Conservation (phyloP, 64 coral and sea anemone species). For the Trachythela sp. region DNA sequence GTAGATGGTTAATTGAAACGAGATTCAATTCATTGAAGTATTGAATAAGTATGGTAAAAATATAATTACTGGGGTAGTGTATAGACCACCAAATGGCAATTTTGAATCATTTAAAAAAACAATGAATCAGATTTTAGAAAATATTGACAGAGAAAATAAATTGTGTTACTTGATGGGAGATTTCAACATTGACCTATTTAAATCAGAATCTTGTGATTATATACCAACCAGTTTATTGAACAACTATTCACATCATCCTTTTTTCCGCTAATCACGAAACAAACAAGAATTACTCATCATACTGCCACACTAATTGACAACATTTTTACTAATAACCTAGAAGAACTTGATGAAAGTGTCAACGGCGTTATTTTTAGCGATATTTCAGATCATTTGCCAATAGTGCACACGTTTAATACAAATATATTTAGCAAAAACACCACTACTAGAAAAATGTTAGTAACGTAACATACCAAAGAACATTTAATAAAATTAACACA, state of each 20-base stretch:
- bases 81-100: slow-evolving; percentile 1
- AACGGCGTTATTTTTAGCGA: background rate
- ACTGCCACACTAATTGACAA: background rate
- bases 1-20: background rate
- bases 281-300: background rate
- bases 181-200: background rate
- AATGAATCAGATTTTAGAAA: background rate
- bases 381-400: too few relatives aligned
- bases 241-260: background rate
- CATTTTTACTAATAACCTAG: background rate
- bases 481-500: too few relatives aligned
- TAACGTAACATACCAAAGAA: too few relatives aligned
- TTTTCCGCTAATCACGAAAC: background rate
- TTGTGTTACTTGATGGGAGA: background rate
- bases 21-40: background rate
- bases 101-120: background rate
- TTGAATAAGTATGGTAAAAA: background rate
- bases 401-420: too few relatives aligned
- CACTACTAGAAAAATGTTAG: too few relatives aligned
- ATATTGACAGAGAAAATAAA: background rate
- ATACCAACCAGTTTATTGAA: too few relatives aligned
- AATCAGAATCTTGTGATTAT: background rate
- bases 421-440: too few relatives aligned
- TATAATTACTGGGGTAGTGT: background rate
- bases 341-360: background rate